Conservation (phyloP, 1,140 invertebrate genomes). For the Ceratina australensis region DNA sequence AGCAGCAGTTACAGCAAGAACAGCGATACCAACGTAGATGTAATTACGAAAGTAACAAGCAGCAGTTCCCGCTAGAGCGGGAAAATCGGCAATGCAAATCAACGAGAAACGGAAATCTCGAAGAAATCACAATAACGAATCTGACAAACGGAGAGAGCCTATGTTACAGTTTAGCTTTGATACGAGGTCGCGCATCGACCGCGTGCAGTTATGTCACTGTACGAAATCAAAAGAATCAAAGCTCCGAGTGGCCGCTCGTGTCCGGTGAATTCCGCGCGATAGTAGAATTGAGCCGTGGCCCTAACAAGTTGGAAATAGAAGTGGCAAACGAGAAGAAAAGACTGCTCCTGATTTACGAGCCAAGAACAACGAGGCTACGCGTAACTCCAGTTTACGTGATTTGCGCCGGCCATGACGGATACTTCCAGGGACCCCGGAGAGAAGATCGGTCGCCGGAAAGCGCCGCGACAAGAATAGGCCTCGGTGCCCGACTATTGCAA, state of each 20-base stretch:
- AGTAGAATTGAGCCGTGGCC: slow-evolving; percentile 70
- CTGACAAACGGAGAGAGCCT: slow-evolving; percentile 72
- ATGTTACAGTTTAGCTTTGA: slow-evolving; percentile 74
- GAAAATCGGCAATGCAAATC: slow-evolving; percentile 47
- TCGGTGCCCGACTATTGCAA: slow-evolving; percentile 91
- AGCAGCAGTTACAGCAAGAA: slow-evolving; percentile 6
- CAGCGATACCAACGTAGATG: slow-evolving; percentile 3
- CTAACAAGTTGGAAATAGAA: slow-evolving; percentile 74
- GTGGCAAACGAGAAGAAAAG: slow-evolving; percentile 67
- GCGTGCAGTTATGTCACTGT: slow-evolving; percentile 69
- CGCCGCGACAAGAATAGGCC: slow-evolving; percentile 87
- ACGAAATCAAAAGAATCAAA: slow-evolving; percentile 66
- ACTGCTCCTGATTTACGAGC: slow-evolving; percentile 72
- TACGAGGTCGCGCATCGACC: slow-evolving; percentile 69
- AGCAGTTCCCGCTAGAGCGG: slow-evolving; percentile 1
- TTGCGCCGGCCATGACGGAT: slow-evolving; percentile 87
- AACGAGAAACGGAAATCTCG: slow-evolving; percentile 64
- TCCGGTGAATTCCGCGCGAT: slow-evolving; percentile 75
- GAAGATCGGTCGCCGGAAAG: slow-evolving; percentile 86
- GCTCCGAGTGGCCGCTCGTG: slow-evolving; percentile 74
- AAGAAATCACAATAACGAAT: slow-evolving; percentile 72
- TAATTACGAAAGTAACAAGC: neutral
- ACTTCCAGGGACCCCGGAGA: slow-evolving; percentile 85
- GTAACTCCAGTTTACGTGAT: slow-evolving; percentile 88
- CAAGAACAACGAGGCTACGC: slow-evolving; percentile 71